A percentile compares a stretch with the other conserved stretches of the same genome.
Conservation (phyloP, 2,888 invertebrate genomes). For the Trichopoda pennipes region DNA sequence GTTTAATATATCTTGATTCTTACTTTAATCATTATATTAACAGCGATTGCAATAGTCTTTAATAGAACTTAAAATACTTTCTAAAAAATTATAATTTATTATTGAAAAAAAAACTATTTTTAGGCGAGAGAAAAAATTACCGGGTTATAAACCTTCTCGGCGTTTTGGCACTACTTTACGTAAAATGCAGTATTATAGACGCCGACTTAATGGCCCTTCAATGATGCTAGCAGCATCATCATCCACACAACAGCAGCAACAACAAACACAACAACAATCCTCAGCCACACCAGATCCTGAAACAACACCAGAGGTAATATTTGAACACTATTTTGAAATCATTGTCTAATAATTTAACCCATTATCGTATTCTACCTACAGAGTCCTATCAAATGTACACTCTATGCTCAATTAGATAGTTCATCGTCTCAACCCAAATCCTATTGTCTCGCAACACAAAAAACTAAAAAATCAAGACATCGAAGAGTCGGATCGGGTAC, state of each 20-base stretch:
- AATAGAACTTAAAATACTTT: too few relatives aligned
- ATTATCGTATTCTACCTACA: slow-evolving; percentile 71
- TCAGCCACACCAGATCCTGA: slow-evolving; percentile 81
- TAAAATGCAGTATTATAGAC: slow-evolving; percentile 80
- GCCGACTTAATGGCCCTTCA: slow-evolving; percentile 76
- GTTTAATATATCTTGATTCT: too few relatives aligned
- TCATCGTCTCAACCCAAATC: slow-evolving; percentile 83
- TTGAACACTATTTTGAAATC: not conserved
- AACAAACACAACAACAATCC: slow-evolving; percentile 73
- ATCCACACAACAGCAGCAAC: slow-evolving; percentile 71
- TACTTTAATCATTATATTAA: too few relatives aligned
- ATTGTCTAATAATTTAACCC: not conserved
- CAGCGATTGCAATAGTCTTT: too few relatives aligned
- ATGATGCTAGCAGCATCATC: slow-evolving; percentile 65
- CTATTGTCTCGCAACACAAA: slow-evolving; percentile 80
- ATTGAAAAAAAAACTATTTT: not conserved
- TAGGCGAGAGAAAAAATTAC: slow-evolving; percentile 80
- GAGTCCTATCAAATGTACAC: slow-evolving; percentile 83
- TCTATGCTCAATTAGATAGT: slow-evolving; percentile 84
- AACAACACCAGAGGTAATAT: slow-evolving; percentile 79
- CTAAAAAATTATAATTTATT: too few relatives aligned
- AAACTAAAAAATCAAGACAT: slow-evolving; percentile 82
- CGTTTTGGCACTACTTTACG: slow-evolving; percentile 78
- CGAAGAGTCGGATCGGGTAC: slow-evolving; percentile 84
- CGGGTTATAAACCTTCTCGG: slow-evolving; percentile 78